phyloP scores from a whole-genome alignment of 2,113 vertebrate genomes.

The Dendropsophus ebraccatus region DNA sequence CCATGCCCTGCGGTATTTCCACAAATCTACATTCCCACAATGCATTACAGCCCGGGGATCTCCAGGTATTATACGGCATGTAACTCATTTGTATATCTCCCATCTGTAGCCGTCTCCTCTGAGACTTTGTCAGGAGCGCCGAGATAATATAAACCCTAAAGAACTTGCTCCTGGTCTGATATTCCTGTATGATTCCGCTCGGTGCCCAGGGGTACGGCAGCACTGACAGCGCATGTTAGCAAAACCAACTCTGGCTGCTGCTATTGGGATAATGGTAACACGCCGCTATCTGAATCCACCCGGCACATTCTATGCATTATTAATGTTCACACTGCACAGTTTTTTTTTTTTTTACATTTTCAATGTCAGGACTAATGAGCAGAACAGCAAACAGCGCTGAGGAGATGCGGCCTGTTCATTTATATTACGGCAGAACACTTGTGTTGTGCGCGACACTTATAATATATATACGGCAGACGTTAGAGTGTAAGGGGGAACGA shows the following conservation, averaged over 20 bases:
- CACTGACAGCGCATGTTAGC: constrained; percentile 19
- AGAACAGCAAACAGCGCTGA: not conserved
- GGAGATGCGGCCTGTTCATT: not conserved
- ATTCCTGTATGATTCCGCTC: constrained; percentile 26
- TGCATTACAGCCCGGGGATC: constrained; percentile 21
- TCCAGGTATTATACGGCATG: constrained; percentile 4
- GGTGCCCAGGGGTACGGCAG: not conserved
- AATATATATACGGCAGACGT: too few species aligned
- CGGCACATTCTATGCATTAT: constrained; percentile 3
- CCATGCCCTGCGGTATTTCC: not conserved
- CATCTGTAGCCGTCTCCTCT: constrained; percentile 14
- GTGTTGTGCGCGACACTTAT: not conserved
- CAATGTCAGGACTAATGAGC: constrained; percentile 5
- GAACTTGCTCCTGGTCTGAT: constrained; percentile 42
- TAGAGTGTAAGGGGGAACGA: too few species aligned
- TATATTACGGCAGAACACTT: not conserved
- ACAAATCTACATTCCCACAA: not conserved
- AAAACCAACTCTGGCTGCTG: constrained; percentile 8
- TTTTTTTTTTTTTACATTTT: constrained; percentile 22
- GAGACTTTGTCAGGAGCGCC: constrained; percentile 36
- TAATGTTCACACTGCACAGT: not conserved
- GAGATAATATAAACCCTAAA: constrained; percentile 36
- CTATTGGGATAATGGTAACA: constrained; percentile 26
- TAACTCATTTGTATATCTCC: constrained; percentile 35
- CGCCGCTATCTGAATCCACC: constrained; percentile 9